Conservation (phyloP, 2,888 invertebrate genomes). For the Cheilosia soror region DNA sequence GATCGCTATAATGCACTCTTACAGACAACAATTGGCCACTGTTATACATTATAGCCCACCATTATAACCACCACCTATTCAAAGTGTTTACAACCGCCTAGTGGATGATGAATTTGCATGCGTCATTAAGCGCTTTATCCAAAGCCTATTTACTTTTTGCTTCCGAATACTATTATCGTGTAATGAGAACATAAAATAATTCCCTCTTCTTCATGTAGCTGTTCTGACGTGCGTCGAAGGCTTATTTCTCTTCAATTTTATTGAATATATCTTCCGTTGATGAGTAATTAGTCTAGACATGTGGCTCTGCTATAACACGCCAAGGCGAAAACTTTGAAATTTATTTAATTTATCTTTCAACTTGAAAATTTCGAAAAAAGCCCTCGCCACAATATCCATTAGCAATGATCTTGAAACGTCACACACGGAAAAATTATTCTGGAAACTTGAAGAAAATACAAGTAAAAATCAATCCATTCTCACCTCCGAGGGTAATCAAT, state of each 20-base stretch:
- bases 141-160: not conserved
- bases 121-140: too few relatives aligned
- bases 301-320: not conserved
- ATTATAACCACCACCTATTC: too few relatives aligned
- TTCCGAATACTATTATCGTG: not conserved
- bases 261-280: not conserved
- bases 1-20: too few relatives aligned
- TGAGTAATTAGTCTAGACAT: not conserved
- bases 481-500: conserved; percentile 12
- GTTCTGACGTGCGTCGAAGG: not conserved
- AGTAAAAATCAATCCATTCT: conserved; percentile 10
- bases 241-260: not conserved
- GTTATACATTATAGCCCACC: too few relatives aligned
- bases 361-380: not conserved
- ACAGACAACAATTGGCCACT: too few relatives aligned
- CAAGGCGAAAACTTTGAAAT: not conserved
- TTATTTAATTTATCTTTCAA: not conserved
- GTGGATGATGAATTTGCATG: too few relatives aligned
- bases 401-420: conserved; percentile 5
- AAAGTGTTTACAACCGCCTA: too few relatives aligned
- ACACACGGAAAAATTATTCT: not conserved
- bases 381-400: conserved; percentile 12
- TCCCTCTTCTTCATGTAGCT: not conserved
- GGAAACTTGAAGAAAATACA: not conserved
- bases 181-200: not conserved